These are phyloP conservation scores for Enteromius argenteus DNA, from an alignment of 2,797 vertebrate genomes.

Conservation along the genomic window DNA sequence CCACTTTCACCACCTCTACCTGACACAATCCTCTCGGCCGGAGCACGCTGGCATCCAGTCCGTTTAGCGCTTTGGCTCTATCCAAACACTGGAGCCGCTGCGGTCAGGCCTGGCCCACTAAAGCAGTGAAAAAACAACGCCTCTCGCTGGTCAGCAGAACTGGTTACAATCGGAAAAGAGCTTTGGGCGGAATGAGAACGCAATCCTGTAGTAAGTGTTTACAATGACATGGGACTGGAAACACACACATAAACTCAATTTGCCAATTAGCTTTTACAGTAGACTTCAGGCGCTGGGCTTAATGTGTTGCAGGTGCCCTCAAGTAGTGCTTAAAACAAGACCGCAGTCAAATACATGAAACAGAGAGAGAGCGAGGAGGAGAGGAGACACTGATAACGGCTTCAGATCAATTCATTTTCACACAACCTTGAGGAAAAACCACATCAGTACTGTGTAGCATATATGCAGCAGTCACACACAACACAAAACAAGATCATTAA, in stretches of 20 bases:
- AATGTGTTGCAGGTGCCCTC: constrained; percentile 70
- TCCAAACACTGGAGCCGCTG: constrained; percentile 50
- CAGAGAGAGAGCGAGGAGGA: constrained; percentile 51
- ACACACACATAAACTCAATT: constrained; percentile 62
- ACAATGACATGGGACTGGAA: constrained; percentile 57
- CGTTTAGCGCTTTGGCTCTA: constrained; percentile 45
- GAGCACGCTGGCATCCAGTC: constrained; percentile 31
- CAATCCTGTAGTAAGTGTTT: constrained; percentile 51
- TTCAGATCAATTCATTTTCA: not conserved
- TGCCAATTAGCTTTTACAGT: constrained; percentile 59
- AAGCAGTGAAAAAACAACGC: constrained; percentile 38
- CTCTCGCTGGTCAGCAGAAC: constrained; percentile 54
- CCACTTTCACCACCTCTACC: constrained; percentile 23
- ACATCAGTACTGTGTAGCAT: not conserved
- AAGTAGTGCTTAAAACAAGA: constrained; percentile 69
- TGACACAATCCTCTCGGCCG: not conserved
- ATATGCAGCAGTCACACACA: not conserved
- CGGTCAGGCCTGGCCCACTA: constrained; percentile 48
- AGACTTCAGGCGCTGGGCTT: constrained; percentile 64
- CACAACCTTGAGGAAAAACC: not conserved
- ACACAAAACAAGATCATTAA: not conserved
- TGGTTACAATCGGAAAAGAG: constrained; percentile 23
- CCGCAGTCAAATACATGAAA: constrained; percentile 64
- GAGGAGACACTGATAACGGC: not conserved
- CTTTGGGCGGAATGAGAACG: constrained; percentile 50